These are phyloP conservation scores for Meda fulgida DNA, from an alignment of 2,797 vertebrate genomes.

Conservation along the genomic window DNA sequence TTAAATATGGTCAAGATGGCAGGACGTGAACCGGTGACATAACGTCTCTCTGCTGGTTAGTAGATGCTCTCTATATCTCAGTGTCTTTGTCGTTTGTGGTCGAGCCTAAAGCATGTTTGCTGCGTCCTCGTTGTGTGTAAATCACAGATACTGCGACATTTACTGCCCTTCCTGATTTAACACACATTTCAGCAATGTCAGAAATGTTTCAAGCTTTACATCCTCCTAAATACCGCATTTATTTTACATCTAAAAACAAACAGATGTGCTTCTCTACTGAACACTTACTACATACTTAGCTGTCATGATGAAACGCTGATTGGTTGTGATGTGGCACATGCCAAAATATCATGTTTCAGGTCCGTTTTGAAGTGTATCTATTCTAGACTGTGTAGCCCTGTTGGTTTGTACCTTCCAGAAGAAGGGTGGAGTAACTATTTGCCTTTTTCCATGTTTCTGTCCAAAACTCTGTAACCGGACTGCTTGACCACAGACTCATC, in stretches of 20 bases:
- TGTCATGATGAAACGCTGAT: neutral
- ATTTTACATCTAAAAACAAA: conserved; percentile 54
- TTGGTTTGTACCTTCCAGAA: neutral
- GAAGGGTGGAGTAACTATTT: neutral
- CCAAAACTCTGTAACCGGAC: conserved; percentile 10
- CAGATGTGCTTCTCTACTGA: conserved; percentile 14
- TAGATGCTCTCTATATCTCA: neutral
- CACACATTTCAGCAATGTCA: conserved; percentile 76
- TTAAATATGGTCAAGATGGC: neutral
- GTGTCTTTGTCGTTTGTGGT: neutral
- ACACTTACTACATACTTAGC: neutral
- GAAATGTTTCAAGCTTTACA: conserved; percentile 71
- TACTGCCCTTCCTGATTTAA: conserved; percentile 75
- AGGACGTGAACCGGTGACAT: neutral
- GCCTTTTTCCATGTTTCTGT: conserved; percentile 27
- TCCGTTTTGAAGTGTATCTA: neutral
- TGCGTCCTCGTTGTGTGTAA: conserved; percentile 39
- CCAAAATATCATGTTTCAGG: neutral
- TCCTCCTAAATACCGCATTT: conserved; percentile 61
- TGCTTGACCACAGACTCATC: conserved; percentile 23
- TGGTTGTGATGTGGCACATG: neutral
- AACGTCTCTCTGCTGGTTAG: neutral
- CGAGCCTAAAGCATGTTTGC: conserved; percentile 12
- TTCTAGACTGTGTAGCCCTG: neutral
- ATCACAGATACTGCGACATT: conserved; percentile 63